Evolutionary conservation across 1,140 invertebrate species (phyloP), one percentile per base, ranked within the genome.

Genomic region (Zaprionus ornatus): DNA sequence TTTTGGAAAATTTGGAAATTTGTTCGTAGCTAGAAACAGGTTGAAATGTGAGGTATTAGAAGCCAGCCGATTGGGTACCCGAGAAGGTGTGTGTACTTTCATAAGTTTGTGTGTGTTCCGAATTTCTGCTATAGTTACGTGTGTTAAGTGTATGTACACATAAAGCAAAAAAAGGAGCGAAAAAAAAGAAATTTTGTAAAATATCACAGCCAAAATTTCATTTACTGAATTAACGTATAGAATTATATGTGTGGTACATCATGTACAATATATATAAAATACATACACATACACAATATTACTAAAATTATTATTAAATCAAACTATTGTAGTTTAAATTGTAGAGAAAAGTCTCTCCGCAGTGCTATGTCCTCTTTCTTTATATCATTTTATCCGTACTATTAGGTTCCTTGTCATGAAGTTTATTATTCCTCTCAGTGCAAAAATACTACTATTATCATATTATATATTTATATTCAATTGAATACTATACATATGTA

Each of bases 1-100:
- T 27, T 48, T 40, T 69, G 64, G 64, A 75, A 62, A 68, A 67
- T 71, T 82, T 74, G 72, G 66, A 86, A 79, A 69, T 45, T 75
- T 75, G 19, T 57, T 71, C 12, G n/a, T 9, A 25, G 4, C 32
- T 54, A 48, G 19, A 60, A 19, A 54, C 60, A 45, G 54, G 56
- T 6, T 63, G 27, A 40, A 54, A 50, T 66, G 37, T 35, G 27
- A 62, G 65, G 32, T 61, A 17, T 37, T 59, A 13, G 50, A 66
- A 42, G 17, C 17, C 50, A 45, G 23, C 15, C 52, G 17, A 55
- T 52, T 54, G 12, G 27, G 15, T 74, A 21, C 48, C 37, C 56
- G 29, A 32, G 7, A 61, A 66, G 74, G 48, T 82, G 42, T 82
- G 42, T 70, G 54, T 54, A 50, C 19, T 6, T 17, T 54, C n/a